Base-by-base conservation (phyloP, 2,113 vertebrate genomes). In the Xenopus borealis region DNA sequence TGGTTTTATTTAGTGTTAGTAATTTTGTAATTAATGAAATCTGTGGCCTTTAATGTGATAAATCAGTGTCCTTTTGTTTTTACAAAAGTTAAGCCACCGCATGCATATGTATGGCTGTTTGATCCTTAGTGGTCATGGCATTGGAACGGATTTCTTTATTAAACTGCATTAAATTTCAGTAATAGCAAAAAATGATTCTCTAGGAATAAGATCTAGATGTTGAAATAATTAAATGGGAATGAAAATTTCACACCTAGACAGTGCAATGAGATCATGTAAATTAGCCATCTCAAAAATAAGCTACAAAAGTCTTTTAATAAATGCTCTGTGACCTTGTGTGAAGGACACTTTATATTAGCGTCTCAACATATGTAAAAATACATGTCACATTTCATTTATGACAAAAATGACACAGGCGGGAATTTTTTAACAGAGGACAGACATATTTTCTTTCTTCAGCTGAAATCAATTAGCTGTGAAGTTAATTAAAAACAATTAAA, bases 391-490 rank as follows among this genome's bases (percentile, higher is more conserved):
- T 17, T 72, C 83, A 72, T 27, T 72, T 30, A 0, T 44, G 82
- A 84, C 58, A 40, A 10, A 76, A 82, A 59, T 6, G 1, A 78
- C 52, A 1, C 58, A 69, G 83, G 75, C 12, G 73, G 14, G 50
- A 33, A 7, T 53, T 50, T 79, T 78, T 72, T 81, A 40, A 40
- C 33, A 40, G 47, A 71, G 81, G 71, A 81, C 71, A 52, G 0
- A 17, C 47, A 79, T 71, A 72, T 69, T 27, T 82, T 62, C 12
- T n/a, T 83, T 80, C 66, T 79, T 81, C 73, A 7, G 23, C 46
- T 74, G 13, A 62, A 86, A 81, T 83, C 75, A 86, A 84, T 88
- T 85, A 86, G 80, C 73, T 81, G 66, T 64, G 81, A 82, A 87
- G 61, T 75, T 78, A 86, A 85, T 80, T 87, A 78, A 78, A n/a